These are phyloP conservation scores for Motacilla tschutschensis DNA, from an alignment of 2,113 vertebrate species.

Conservation along the genomic window DNA sequence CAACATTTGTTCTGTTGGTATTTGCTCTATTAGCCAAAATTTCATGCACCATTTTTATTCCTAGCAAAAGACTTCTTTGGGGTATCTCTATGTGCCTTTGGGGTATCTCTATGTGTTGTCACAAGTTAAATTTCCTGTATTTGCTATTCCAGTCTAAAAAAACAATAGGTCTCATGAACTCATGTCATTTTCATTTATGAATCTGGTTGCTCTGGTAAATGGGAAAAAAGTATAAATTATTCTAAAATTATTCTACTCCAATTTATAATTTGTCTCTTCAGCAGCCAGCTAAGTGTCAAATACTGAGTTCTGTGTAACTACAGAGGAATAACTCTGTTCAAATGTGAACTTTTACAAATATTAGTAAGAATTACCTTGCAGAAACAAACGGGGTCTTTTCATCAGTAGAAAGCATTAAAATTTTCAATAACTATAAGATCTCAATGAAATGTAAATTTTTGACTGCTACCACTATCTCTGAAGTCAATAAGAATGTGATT, in stretches of 20 bases:
- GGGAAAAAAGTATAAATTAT: not conserved
- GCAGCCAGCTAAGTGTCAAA: not conserved
- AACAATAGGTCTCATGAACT: not conserved
- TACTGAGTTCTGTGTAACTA: not conserved
- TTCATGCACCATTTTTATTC: not conserved
- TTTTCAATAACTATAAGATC: not conserved
- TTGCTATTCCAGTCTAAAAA: not conserved
- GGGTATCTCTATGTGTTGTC: not conserved
- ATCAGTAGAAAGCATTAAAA: not conserved
- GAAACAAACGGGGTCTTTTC: accelerated
- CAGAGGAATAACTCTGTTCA: not conserved
- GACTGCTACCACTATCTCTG: accelerated
- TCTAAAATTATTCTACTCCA: not conserved
- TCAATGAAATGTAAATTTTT: not conserved
- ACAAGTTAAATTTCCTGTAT: not conserved
- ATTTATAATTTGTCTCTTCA: not conserved
- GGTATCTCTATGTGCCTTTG: not conserved
- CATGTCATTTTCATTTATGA: not conserved
- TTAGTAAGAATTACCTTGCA: not conserved
- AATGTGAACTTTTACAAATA: not conserved
- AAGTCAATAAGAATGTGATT: not conserved
- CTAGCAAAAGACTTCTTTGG: not conserved
- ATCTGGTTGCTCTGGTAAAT: not conserved
- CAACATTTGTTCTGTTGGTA: not conserved
- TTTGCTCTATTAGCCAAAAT: not conserved